Percentiles rank a stretch among this genome's conserved stretches.
Evolutionary conservation across 2,888 invertebrate species (phyloP).

Genomic region (Griposia aprilina): DNA sequence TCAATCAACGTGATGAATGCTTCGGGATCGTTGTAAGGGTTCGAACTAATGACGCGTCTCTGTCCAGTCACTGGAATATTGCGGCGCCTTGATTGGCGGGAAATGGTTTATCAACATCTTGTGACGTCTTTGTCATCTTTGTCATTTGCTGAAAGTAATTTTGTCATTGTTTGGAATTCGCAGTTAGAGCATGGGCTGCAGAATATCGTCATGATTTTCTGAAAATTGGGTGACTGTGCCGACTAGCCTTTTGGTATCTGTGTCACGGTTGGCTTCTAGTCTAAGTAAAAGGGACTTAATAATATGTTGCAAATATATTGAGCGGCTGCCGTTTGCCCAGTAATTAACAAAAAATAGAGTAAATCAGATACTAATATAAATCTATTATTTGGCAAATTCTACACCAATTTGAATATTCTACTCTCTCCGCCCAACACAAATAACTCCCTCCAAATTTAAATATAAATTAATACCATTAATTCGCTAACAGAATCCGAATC

Average conservation of each 20-base stretch:
- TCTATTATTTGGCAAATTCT: neutral
- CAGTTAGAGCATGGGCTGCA: neutral
- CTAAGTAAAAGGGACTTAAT: neutral
- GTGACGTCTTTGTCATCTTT: conserved; percentile 42
- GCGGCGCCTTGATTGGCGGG: conserved; percentile 51
- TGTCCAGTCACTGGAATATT: conserved; percentile 55
- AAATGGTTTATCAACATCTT: conserved; percentile 50
- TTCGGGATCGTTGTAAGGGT: conserved; percentile 47
- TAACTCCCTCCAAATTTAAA: conserved; percentile 50
- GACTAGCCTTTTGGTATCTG: too few relatives aligned
- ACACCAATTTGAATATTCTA: conserved; percentile 17
- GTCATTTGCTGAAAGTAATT: conserved; percentile 41
- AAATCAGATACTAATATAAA: neutral
- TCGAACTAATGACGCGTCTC: conserved; percentile 59
- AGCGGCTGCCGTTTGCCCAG: neutral
- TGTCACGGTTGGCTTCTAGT: neutral
- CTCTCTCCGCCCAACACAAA: conserved; percentile 24
- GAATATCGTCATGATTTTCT: neutral
- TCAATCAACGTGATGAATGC: conserved; percentile 63
- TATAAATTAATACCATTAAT: conserved; percentile 61
- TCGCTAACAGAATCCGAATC: conserved; percentile 54
- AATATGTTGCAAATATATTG: neutral
- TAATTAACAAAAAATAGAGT: neutral
- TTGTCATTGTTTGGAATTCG: conserved; percentile 6
- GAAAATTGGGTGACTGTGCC: neutral